A percentile compares a stretch with the other conserved stretches of the same genome.
These are phyloP conservation scores for Lasioglossum albipes DNA, from an alignment of 1,140 invertebrate genomes.

Conservation along the genomic window DNA sequence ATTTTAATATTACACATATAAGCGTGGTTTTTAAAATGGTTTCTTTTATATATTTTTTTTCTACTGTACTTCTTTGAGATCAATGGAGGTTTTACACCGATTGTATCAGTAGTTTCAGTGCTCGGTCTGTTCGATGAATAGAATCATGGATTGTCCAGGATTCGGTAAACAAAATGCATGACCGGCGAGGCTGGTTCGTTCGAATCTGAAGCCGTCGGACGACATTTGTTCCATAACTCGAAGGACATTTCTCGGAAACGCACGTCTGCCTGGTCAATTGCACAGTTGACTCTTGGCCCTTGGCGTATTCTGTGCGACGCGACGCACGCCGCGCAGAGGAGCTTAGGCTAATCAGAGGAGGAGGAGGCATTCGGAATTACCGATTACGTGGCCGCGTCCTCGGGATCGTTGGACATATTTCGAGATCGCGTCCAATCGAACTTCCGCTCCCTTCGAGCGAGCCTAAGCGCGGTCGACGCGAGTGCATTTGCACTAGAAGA, in stretches of 20 bases:
- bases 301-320: conserved; percentile 28
- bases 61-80: no score
- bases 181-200: not conserved
- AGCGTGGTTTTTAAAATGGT: no score
- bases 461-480: no score
- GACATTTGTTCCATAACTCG: conserved; percentile 43
- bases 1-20: no score
- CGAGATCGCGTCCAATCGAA: not conserved
- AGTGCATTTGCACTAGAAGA: no score
- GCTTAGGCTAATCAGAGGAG: conserved; percentile 30
- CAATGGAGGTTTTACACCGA: no score
- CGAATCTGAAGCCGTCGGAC: conserved; percentile 3
- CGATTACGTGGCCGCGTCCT: conserved; percentile 21
- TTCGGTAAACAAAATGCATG: not conserved
- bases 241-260: conserved; percentile 45
- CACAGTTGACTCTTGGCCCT: conserved; percentile 53
- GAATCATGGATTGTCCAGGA: not conserved
- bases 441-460: no score
- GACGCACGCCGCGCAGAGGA: not conserved
- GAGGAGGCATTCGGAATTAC: conserved; percentile 45
- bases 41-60: no score
- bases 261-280: conserved; percentile 39
- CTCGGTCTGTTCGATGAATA: not conserved
- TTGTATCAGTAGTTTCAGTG: no score
- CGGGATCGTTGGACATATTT: not conserved